These are phyloP conservation scores for Hydractinia echinata DNA, from an alignment of 30 jellyfish, hydroid and myxozoan species.

Conservation along the genomic window DNA sequence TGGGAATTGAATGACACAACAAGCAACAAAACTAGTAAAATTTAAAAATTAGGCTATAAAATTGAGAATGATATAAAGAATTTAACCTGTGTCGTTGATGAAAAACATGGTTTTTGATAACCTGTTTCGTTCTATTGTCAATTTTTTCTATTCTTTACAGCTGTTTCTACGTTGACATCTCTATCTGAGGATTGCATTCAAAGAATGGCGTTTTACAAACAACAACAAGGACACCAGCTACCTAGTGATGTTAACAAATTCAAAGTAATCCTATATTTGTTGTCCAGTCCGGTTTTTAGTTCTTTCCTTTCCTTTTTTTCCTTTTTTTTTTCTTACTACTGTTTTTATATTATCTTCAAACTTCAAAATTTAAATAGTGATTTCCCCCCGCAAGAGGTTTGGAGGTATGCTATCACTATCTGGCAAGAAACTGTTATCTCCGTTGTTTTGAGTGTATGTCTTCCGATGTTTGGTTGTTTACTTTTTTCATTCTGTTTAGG, in stretches of 20 bases:
- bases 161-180: background rate
- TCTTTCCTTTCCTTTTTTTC: no score
- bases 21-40: background rate
- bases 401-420: no score
- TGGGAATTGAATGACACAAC: no score
- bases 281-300: no score
- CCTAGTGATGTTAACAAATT: conserved; percentile 6
- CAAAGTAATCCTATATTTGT: background rate
- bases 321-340: no score
- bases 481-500: conserved; percentile 17
- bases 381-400: no score
- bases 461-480: conserved; percentile 1
- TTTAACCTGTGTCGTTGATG: background rate
- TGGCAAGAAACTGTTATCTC: no score
- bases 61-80: background rate
- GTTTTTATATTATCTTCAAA: no score
- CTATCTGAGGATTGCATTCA: conserved; percentile 39
- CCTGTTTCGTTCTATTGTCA: background rate
- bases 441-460: background rate
- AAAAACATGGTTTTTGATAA: background rate
- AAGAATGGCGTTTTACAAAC: conserved; percentile 25
- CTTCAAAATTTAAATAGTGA: no score
- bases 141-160: background rate
- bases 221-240: background rate
- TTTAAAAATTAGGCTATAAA: background rate